A percentile compares a stretch with the other conserved stretches of the same genome.
phyloP scores from a whole-genome alignment of 1,140 invertebrate genomes.

The Thereuonema tuberculata region DNA sequence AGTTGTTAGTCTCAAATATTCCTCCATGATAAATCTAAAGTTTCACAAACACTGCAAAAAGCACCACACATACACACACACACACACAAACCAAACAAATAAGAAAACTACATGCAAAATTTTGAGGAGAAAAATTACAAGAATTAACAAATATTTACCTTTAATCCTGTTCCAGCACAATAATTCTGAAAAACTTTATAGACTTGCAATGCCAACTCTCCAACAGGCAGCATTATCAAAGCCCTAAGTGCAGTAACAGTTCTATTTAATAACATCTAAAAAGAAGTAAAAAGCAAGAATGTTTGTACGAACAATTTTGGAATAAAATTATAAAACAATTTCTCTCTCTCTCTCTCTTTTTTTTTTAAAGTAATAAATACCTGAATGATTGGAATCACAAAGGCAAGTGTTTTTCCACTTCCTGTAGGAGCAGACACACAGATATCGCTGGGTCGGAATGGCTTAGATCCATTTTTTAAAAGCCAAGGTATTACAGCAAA shows the following conservation, averaged over 20 bases:
- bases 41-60: too few relatives aligned
- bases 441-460: slow-evolving; percentile 65
- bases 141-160: slow-evolving; percentile 35
- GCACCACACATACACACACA: too few relatives aligned
- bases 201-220: slow-evolving; percentile 81
- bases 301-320: too few relatives aligned
- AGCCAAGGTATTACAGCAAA: slow-evolving; percentile 65
- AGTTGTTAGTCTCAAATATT: too few relatives aligned
- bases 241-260: slow-evolving; percentile 52
- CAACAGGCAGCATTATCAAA: slow-evolving; percentile 77
- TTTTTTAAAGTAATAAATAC: too few relatives aligned
- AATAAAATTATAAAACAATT: too few relatives aligned
- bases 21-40: too few relatives aligned
- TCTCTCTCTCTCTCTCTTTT: too few relatives aligned
- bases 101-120: neutral
- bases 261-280: slow-evolving; percentile 33
- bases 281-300: slow-evolving; percentile 9
- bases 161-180: slow-evolving; percentile 50
- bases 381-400: slow-evolving; percentile 84
- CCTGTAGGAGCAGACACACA: slow-evolving; percentile 95
- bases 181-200: slow-evolving; percentile 65
- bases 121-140: neutral
- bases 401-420: slow-evolving; percentile 92
- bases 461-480: slow-evolving; percentile 42
- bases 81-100: too few relatives aligned